These are phyloP conservation scores for Leptinotarsa haldemani DNA, from an alignment of 2,888 invertebrate genomes.

Conservation along the genomic window DNA sequence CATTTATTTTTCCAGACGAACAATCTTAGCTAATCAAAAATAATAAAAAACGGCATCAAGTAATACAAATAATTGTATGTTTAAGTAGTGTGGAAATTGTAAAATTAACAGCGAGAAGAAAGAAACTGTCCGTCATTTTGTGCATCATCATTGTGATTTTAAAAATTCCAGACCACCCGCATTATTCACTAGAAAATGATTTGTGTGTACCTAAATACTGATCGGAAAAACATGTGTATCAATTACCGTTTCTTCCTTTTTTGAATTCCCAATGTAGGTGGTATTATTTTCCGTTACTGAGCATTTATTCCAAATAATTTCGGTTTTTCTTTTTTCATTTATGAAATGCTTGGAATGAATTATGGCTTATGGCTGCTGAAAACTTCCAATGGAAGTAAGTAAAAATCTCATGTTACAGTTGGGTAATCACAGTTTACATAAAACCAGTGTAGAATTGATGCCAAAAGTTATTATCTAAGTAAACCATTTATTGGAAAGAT, in stretches of 20 bases:
- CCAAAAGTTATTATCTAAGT: too few relatives aligned
- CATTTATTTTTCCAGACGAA: slow-evolving; percentile 34
- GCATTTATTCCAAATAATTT: too few relatives aligned
- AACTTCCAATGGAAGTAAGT: too few relatives aligned
- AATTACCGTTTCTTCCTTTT: neutral
- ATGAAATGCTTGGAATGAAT: too few relatives aligned
- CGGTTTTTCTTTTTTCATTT: too few relatives aligned
- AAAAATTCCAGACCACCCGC: slow-evolving; percentile 44
- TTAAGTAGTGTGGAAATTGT: slow-evolving; percentile 46
- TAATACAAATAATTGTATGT: slow-evolving; percentile 40
- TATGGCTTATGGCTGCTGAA: too few relatives aligned
- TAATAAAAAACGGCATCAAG: slow-evolving; percentile 41
- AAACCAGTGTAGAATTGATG: too few relatives aligned
- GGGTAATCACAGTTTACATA: too few relatives aligned
- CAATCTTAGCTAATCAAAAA: slow-evolving; percentile 41
- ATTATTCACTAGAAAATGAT: slow-evolving; percentile 37
- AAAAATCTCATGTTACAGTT: too few relatives aligned
- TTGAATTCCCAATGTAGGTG: too few relatives aligned
- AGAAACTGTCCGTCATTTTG: slow-evolving; percentile 40
- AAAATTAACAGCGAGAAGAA: slow-evolving; percentile 42
- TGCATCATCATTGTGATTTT: slow-evolving; percentile 44
- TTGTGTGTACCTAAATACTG: neutral
- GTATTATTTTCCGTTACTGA: too few relatives aligned
- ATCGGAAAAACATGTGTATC: neutral
- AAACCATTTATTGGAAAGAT: too few relatives aligned